Evolutionary conservation across 2,888 invertebrate species (phyloP), one percentile per base, ranked within the genome.

Genomic region (Ennomos erosarius): DNA sequence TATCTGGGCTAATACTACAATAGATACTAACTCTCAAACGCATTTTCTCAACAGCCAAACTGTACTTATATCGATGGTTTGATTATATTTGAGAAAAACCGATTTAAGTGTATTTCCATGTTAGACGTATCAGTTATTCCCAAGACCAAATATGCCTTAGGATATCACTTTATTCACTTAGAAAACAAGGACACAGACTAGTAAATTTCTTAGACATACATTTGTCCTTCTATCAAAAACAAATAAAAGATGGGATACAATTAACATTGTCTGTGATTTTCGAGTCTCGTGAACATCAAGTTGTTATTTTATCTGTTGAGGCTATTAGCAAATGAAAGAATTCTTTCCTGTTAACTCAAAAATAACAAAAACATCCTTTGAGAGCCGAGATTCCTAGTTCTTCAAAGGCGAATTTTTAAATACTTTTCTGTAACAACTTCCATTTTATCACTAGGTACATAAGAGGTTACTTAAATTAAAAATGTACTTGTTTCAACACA

Each of bases 211-310:
- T 45, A 11, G 11, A 34, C 33, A 44, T 44, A 35, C 45, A 46
- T 51, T 55, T 52, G 10, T 42, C 39, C 1, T 42, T 35, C 54
- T 47, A 34, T 34, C 46, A 40, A 35, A 46, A 44, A 33, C 44
- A 42, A 51, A 34, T 10, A 11, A 26, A 12, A 10, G 47, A 13
- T 51, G 51, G 10, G 10, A 53, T 46, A n/a, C 10, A 47, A 48
- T 48, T 48, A 55, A 42, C 34, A 45, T 52, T 33, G 52, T 52
- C 52, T 52, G 38, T 44, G 52, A 33, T 44, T 44, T 44, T 37
- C 12, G 3, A 26, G 26, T 6, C 26, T 26, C 26, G 26, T 26
- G 26, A 26, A 6, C 26, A 26, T 26, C 4, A 26, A 5, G 5
- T 26, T 26, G 26, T 26, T 26, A 26, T 26, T 26, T 26, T 26